Evolutionary conservation across 2,113 vertebrate genomes (phyloP).

Genomic region (Bettongia penicillata): DNA sequence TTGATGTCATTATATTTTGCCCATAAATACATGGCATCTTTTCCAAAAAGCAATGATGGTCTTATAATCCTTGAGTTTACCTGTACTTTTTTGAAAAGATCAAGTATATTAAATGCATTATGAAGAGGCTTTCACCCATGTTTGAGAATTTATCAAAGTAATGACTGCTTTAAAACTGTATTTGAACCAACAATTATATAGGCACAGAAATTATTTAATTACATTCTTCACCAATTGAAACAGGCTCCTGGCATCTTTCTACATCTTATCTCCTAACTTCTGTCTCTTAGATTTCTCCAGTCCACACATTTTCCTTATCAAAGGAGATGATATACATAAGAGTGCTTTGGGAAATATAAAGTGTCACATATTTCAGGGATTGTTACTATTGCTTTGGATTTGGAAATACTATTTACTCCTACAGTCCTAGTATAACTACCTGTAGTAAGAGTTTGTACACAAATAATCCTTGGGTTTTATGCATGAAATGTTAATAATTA

Average conservation of each 20-base stretch:
- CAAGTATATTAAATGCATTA: background rate
- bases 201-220: background rate
- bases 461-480: background rate
- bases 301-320: background rate
- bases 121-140: background rate
- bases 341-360: background rate
- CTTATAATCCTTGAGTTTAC: background rate
- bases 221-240: background rate
- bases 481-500: background rate
- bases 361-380: background rate
- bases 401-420: background rate
- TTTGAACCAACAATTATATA: background rate
- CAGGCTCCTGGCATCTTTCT: background rate
- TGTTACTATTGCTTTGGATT: background rate
- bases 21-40: background rate
- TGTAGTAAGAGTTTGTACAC: background rate
- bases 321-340: background rate
- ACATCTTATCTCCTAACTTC: background rate
- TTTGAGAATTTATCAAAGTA: background rate
- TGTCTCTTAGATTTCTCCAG: background rate
- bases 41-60: background rate
- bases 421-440: background rate
- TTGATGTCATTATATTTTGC: background rate
- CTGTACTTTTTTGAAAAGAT: background rate
- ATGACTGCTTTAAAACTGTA: background rate